Evolutionary conservation across 2,113 vertebrate species (phyloP).

Genomic region (Buteo buteo): DNA sequence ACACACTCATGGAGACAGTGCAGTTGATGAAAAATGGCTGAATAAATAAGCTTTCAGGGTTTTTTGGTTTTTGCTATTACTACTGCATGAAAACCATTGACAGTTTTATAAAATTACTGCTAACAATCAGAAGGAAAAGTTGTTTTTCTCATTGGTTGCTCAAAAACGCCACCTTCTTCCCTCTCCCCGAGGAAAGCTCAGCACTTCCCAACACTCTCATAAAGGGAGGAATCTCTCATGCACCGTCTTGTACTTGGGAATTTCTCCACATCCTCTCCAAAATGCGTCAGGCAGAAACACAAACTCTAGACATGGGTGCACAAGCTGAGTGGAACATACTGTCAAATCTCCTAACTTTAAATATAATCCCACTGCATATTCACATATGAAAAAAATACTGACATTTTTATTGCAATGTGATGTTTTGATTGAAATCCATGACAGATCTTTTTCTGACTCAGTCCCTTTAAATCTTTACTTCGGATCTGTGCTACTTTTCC

Average conservation of each 20-base stretch:
- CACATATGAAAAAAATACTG: fast-evolving
- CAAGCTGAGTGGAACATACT: neutral
- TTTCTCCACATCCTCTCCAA: neutral
- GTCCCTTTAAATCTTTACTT: neutral
- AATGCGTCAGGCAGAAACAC: neutral
- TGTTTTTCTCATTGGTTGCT: neutral
- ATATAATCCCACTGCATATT: neutral
- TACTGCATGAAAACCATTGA: neutral
- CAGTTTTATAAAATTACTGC: neutral
- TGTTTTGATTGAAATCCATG: neutral
- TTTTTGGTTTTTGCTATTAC: neutral
- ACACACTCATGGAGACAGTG: too few relatives aligned
- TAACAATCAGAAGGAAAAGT: neutral
- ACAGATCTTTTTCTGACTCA: neutral
- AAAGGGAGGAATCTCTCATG: neutral
- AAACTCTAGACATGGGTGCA: neutral
- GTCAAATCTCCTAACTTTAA: neutral
- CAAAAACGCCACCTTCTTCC: neutral
- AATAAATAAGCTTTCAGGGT: neutral
- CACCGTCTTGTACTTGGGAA: neutral
- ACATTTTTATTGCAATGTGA: neutral
- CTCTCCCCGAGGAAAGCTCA: neutral
- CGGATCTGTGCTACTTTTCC: neutral
- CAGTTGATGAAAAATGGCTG: neutral
- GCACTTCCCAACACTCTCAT: neutral